Evolutionary conservation across 1,140 invertebrate genomes (phyloP).

Genomic region (Alviniconcha marisindica): DNA sequence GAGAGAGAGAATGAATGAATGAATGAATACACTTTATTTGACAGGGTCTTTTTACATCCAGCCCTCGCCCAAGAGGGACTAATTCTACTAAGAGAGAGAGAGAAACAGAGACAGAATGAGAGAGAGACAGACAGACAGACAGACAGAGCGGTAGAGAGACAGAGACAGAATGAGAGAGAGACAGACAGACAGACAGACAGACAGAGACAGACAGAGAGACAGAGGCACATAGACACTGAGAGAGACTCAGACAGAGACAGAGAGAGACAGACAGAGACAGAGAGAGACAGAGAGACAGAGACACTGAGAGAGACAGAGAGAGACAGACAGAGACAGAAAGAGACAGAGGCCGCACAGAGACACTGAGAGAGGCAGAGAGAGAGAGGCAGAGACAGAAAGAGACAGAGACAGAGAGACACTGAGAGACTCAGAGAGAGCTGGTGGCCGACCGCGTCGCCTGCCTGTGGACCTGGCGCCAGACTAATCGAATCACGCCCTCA

Average conservation of each 20-base stretch:
- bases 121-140: too few relatives aligned
- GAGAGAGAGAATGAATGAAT: too few relatives aligned
- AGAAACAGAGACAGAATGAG: too few relatives aligned
- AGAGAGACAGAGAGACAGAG: too few relatives aligned
- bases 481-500: constrained; percentile 10
- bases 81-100: too few relatives aligned
- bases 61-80: too few relatives aligned
- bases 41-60: too few relatives aligned
- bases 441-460: background rate
- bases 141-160: too few relatives aligned
- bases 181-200: background rate
- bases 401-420: background rate
- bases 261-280: too few relatives aligned
- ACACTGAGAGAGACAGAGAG: background rate
- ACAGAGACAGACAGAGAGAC: background rate
- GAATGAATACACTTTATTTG: too few relatives aligned
- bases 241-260: background rate
- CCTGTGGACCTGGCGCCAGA: background rate
- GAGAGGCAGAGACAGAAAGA: constrained; percentile 6
- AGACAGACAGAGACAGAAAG: background rate
- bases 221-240: background rate
- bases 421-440: background rate
- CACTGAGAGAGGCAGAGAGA: background rate
- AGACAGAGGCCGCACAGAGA: too few relatives aligned
- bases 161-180: too few relatives aligned